These are phyloP conservation scores for Desoria tigrina DNA, from an alignment of 2,888 invertebrate species.

Conservation along the genomic window DNA sequence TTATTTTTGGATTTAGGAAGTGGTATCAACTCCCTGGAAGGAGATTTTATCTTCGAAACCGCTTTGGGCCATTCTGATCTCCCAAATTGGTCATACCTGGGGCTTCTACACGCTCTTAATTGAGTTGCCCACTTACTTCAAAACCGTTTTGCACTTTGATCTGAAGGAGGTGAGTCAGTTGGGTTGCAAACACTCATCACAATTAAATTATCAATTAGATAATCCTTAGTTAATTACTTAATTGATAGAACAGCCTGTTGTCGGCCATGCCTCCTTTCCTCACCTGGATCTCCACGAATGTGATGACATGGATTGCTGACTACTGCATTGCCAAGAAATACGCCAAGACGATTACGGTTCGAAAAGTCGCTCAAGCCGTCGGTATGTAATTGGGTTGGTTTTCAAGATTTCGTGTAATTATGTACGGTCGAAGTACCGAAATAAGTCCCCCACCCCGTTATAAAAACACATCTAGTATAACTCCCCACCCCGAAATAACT, in stretches of 20 bases:
- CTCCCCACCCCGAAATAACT: neutral
- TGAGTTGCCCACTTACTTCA: conserved; percentile 80
- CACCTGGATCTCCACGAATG: neutral
- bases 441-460: neutral
- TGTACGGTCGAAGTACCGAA: too few species aligned
- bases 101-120: conserved; percentile 77
- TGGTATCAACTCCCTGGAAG: conserved; percentile 60
- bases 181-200: too few species aligned
- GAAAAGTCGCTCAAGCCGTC: neutral
- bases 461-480: too few species aligned
- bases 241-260: conserved; percentile 51
- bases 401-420: too few species aligned
- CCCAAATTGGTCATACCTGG: conserved; percentile 77
- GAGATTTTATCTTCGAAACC: conserved; percentile 73
- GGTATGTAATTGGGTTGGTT: neutral
- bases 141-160: conserved; percentile 76
- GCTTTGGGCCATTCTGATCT: conserved; percentile 77
- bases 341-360: neutral
- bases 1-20: neutral
- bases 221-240: too few species aligned
- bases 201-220: too few species aligned
- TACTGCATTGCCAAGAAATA: neutral
- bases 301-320: neutral
- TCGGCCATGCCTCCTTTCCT: conserved; percentile 41
- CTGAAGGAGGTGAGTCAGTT: conserved; percentile 67